phyloP scores from a whole-genome alignment of 2,797 vertebrate genomes.

The Hippoglossus hippoglossus region DNA sequence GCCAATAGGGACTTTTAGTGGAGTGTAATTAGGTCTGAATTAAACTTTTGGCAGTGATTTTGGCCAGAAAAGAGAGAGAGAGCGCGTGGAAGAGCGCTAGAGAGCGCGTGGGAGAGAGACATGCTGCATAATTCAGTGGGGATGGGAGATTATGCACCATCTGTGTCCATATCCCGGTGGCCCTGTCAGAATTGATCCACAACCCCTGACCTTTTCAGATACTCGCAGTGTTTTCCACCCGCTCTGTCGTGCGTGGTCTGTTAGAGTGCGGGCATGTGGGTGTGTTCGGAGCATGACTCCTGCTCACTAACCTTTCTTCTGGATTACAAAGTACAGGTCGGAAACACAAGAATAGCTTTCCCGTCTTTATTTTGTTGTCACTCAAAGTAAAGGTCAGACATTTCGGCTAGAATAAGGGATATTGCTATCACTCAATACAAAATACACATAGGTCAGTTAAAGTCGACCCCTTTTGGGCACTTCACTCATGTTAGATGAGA shows the following conservation, averaged over 20 bases:
- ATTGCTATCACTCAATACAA: slow-evolving; percentile 12
- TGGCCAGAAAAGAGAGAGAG: slow-evolving; percentile 32
- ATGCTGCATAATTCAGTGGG: slow-evolving; percentile 76
- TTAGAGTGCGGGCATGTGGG: slow-evolving; percentile 47
- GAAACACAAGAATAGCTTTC: slow-evolving; percentile 32
- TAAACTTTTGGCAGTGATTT: slow-evolving; percentile 57
- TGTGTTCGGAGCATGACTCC: slow-evolving; percentile 57
- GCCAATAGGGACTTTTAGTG: slow-evolving; percentile 24
- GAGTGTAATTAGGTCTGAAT: slow-evolving; percentile 51
- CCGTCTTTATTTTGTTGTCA: slow-evolving; percentile 44
- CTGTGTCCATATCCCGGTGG: slow-evolving; percentile 75
- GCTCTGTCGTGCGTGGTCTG: slow-evolving; percentile 33
- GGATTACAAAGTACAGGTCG: slow-evolving; percentile 64
- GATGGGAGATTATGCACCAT: slow-evolving; percentile 75
- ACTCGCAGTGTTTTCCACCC: slow-evolving; percentile 50
- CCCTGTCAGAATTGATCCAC: slow-evolving; percentile 78
- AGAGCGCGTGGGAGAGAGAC: slow-evolving; percentile 21
- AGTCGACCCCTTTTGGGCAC: not conserved
- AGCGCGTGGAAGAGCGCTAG: not conserved
- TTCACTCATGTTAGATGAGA: too few relatives aligned
- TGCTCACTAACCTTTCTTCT: slow-evolving; percentile 72
- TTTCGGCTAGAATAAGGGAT: slow-evolving; percentile 23
- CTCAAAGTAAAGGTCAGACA: slow-evolving; percentile 66
- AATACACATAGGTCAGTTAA: slow-evolving; percentile 3
- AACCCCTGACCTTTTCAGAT: slow-evolving; percentile 77